Percentiles rank a stretch among this genome's conserved stretches.
phyloP scores from a whole-genome alignment of 2,888 invertebrate genomes.

The Nomada flava region DNA sequence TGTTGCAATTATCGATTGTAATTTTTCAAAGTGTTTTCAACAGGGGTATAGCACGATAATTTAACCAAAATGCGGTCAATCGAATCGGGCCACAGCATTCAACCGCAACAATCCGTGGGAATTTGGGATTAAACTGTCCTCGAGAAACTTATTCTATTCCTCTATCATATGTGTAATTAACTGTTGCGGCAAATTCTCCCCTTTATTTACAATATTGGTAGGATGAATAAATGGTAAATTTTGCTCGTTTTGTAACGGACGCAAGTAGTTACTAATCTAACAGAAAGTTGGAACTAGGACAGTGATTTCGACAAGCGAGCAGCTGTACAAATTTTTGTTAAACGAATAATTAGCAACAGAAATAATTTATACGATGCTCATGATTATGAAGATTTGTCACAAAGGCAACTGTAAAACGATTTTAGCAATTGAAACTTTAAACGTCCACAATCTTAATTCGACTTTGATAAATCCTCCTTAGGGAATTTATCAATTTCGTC shows the following conservation, averaged over 20 bases:
- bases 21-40: constrained; percentile 60
- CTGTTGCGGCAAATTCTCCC: constrained; percentile 15
- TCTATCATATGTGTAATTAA: constrained; percentile 37
- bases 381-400: not conserved
- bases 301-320: constrained; percentile 10
- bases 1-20: constrained; percentile 57
- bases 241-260: constrained; percentile 57
- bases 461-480: too few relatives aligned
- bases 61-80: constrained; percentile 47
- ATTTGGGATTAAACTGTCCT: not conserved
- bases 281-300: constrained; percentile 56
- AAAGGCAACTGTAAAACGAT: not conserved
- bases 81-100: constrained; percentile 5
- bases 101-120: constrained; percentile 21
- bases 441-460: not conserved
- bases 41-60: constrained; percentile 35
- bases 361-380: not conserved
- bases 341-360: not conserved
- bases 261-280: constrained; percentile 57
- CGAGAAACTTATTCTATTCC: constrained; percentile 4
- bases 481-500: not conserved
- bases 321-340: not conserved
- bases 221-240: constrained; percentile 48
- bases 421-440: not conserved
- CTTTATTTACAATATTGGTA: constrained; percentile 55